Base-by-base conservation (phyloP, 2,113 vertebrate genomes). In the Menura novaehollandiae region DNA sequence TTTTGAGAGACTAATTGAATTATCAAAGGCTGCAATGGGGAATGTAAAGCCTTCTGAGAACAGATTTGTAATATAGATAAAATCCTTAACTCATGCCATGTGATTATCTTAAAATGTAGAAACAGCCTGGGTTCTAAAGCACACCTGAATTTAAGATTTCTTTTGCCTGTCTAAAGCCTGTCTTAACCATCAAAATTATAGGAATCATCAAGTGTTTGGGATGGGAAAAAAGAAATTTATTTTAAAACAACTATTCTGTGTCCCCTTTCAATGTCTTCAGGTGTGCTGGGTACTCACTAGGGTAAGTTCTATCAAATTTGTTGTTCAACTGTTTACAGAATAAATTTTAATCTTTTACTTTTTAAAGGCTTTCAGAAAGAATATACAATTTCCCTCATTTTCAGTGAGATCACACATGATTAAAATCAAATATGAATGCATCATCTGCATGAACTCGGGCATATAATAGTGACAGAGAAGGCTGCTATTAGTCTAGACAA, bases 1-100 rank as follows among this genome's bases (percentile, higher is more conserved):
- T 96, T 94, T 92, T 80, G 39, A 95, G 59, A 96, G 79, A 90
- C 67, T 93, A 96, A 96, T 93, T 94, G 90, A 96, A 93, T 94
- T 94, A 97, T 91, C 88, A 96, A 93, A 88, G 82, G 43, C 90
- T 94, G 79, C 82, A 86, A 86, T 71, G 55, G 90, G 82, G 68
- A 96, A 91, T 85, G 43, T 89, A 85, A 91, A 85, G 35, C 56
- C 88, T 85, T 95, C 55, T 86, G 75, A 97, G 95, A 93, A 71
- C 24, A 88, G 85, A 92, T 76, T 63, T 91, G 63, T 85, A 96
- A 94, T 91, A 94, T 30, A 93, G 85, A 91, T 89, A 96, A 93
- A 91, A 94, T 80, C 89, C 67, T 96, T 91, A 94, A 94, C 46
- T 91, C 4, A 2, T 85, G 63, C 32, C 35, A 47, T 79, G 51